Evolutionary conservation across 2,888 invertebrate genomes (phyloP), one percentile per base, ranked within the genome.

Genomic region (Notocelia uddmanniana): DNA sequence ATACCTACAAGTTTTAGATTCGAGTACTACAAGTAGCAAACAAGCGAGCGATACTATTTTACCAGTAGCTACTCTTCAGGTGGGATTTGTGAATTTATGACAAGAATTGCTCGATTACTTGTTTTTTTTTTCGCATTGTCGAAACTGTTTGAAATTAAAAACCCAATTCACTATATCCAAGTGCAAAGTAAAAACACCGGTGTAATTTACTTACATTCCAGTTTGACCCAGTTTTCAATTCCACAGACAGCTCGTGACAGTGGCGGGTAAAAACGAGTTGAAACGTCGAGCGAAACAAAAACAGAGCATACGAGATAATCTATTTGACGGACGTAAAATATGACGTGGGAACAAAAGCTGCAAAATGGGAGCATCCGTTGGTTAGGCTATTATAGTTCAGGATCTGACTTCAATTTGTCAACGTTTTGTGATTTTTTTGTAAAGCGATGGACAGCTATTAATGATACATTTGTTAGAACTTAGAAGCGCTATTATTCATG

Each of bases 211-310:
- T 60, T 52, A 31, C 26, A 55, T 55, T 58, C 23, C 66, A 67
- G 66, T 67, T 67, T 71, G 66, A 71, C 71, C 66, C 54, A 71
- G 59, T 67, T 71, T 67, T 67, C 59, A 71, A 71, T 54, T 60
- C 21, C 52, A 34, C 21, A 19, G 66, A 67, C 66, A 60, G 54
- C 54, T 66, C 70, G 31, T 54, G 71, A 60, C 66, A 60, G 59
- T 52, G 70, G 59, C 55, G 26, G 31, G 54, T 23, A 50, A 59
- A 60, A 71, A 62, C 64, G 48, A 13, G 26, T 21, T 50, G 50
- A 45, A 45, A 45, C 45, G 10, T 18, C 67, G 48, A 19, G 50
- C 66, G 45, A 68, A 62, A 72, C 34, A 62, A 60, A 48, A 68
- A 72, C 48, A 60, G 37, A 59, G 37, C 68, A 48, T 54, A 55